Evolutionary conservation across 2,888 invertebrate species (phyloP), one percentile per base, ranked within the genome.

Genomic region (Nemapogon koenigi): DNA sequence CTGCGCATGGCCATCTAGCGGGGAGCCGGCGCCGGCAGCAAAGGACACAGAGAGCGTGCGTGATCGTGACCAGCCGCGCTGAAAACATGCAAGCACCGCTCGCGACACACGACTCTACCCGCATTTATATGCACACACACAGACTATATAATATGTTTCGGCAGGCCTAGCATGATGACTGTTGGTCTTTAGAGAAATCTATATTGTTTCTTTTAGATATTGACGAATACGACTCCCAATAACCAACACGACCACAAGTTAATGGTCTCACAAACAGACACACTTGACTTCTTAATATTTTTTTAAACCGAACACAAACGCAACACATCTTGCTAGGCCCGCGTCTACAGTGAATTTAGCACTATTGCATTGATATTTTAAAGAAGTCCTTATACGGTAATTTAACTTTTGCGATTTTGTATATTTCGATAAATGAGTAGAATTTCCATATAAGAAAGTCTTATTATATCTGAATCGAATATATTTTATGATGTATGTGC

Each of bases 21-120:
- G 93, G 57, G 92, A 91, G 35, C 83, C 86, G 14, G 86, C 84
- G 45, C 89, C 91, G 22, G 87, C 86, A 16, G 87, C 86, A 63
- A 91, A 93, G 57, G 92, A 92, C 39, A 94, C 91, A 38, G 94
- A 94, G 52, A 94, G 82, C 39, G 94, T 94, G 51, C 95, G 83
- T 29, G 94, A 91, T 44, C 94, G 83, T 19, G 94, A 91, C 93
- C 94, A 94, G 45, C 89, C 88, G 54, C 88, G 83, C 66, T 88
- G 85, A 49, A 63, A 47, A 57, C 62, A 66, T 62, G 63, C 64
- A 55, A 54, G 14, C 28, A 27, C 31, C 31, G 18, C 13, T 18
- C 33, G 16, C 4, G 19, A 33, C 11, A 19, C 10, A 16, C 28
- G 15, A 31, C 31, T 17, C 31, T 31, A 33, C 33, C 17, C 13